Evolutionary conservation across 1,140 invertebrate species (phyloP).

Genomic region (Drosophila hydei): DNA sequence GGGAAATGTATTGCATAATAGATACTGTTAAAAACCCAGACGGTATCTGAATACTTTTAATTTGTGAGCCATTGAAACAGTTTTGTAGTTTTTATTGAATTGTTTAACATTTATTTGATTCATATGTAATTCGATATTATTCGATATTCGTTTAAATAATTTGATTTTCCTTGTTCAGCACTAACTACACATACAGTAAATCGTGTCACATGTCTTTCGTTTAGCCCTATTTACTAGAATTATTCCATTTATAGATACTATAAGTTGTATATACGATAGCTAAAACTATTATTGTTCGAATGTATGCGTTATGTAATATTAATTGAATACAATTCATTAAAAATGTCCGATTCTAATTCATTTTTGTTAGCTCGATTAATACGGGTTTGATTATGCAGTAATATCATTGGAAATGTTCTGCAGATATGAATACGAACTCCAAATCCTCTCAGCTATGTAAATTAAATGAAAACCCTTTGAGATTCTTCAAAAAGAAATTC

Average conservation of each 20-base stretch:
- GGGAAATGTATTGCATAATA: no score
- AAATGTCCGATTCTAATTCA: slow-evolving; percentile 11
- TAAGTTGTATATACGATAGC: slow-evolving; percentile 44
- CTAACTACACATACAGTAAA: slow-evolving; percentile 56
- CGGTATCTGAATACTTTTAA: no score
- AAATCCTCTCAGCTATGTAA: not conserved
- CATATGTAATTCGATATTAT: slow-evolving; percentile 36
- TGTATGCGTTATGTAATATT: slow-evolving; percentile 53
- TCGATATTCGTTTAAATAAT: slow-evolving; percentile 25
- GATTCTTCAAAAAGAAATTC: not conserved
- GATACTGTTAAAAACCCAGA: no score
- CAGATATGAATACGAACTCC: slow-evolving; percentile 14
- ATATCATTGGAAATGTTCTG: slow-evolving; percentile 20
- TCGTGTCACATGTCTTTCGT: slow-evolving; percentile 58
- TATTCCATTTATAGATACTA: slow-evolving; percentile 38
- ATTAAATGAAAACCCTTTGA: slow-evolving; percentile 20
- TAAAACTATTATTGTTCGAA: slow-evolving; percentile 79
- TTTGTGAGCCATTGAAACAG: no score
- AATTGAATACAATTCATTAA: slow-evolving; percentile 35
- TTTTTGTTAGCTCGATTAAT: slow-evolving; percentile 17
- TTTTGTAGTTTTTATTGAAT: slow-evolving; percentile 7
- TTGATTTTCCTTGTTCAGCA: slow-evolving; percentile 50
- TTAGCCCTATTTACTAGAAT: slow-evolving; percentile 56
- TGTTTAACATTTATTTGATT: slow-evolving; percentile 47
- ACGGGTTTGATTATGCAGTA: slow-evolving; percentile 34